These are phyloP conservation scores for Hippoglossus stenolepis DNA, from an alignment of 2,113 vertebrate genomes.

Conservation along the genomic window DNA sequence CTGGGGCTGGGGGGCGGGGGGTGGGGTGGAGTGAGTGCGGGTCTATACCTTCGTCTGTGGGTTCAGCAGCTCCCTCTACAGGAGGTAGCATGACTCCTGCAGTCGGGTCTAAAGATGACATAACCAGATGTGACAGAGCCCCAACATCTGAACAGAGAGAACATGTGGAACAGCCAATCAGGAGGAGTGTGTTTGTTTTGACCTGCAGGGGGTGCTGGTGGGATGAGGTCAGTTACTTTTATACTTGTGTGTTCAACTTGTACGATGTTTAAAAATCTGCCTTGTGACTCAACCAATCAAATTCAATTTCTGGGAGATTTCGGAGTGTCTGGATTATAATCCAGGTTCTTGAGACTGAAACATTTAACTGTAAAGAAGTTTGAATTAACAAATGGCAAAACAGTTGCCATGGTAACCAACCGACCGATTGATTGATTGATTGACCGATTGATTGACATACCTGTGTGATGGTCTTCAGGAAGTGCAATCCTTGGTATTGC, in stretches of 20 bases:
- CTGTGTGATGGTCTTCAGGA: constrained; percentile 11
- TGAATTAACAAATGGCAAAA: too few relatives aligned
- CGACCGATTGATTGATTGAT: background rate
- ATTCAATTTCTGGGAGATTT: too few relatives aligned
- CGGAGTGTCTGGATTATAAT: too few relatives aligned
- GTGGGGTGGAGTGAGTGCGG: background rate
- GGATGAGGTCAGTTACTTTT: too few relatives aligned
- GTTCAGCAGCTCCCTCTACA: constrained; percentile 1
- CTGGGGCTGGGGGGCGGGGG: background rate
- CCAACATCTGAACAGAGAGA: constrained; percentile 60
- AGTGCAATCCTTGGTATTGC: background rate
- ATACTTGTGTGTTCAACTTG: too few relatives aligned
- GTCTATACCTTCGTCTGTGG: constrained; percentile 19
- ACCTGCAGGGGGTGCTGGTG: background rate
- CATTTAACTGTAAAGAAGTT: too few relatives aligned
- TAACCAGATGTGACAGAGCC: constrained; percentile 54
- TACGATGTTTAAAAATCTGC: too few relatives aligned
- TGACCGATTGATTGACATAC: constrained; percentile 4
- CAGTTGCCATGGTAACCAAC: too few relatives aligned
- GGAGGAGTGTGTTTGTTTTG: background rate
- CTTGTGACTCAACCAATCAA: too few relatives aligned
- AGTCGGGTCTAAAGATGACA: constrained; percentile 28
- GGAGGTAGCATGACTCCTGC: constrained; percentile 18
- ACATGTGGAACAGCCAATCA: background rate
- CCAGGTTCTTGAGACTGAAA: too few relatives aligned